phyloP scores from a whole-genome alignment of 2,888 invertebrate species.

The Cyclophora punctaria region DNA sequence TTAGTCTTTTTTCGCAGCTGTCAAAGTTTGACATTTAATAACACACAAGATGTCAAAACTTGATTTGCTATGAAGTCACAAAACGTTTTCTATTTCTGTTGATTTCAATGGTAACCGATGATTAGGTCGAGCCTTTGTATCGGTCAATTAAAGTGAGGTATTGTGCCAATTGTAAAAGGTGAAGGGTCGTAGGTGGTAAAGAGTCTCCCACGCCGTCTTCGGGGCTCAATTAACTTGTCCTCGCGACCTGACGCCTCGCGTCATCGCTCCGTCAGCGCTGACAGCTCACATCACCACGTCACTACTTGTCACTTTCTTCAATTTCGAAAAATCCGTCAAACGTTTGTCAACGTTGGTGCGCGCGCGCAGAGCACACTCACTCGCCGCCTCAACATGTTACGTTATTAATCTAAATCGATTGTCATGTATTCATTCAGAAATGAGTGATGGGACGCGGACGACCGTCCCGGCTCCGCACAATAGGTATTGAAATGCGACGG shows the following conservation, averaged over 20 bases:
- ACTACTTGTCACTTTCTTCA: slow-evolving; percentile 42
- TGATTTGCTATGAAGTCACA: too few relatives aligned
- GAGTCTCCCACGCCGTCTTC: slow-evolving; percentile 34
- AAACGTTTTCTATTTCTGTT: too few relatives aligned
- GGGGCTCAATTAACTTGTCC: slow-evolving; percentile 66
- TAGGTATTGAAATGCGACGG: slow-evolving; percentile 50
- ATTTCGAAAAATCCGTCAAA: slow-evolving; percentile 38
- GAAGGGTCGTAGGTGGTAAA: slow-evolving; percentile 8
- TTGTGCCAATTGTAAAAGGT: slow-evolving; percentile 10
- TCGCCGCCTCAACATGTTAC: slow-evolving; percentile 53
- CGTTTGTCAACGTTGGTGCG: slow-evolving; percentile 54
- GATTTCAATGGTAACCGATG: too few relatives aligned
- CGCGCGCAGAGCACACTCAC: slow-evolving; percentile 51
- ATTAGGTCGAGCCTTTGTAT: too few relatives aligned
- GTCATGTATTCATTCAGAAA: slow-evolving; percentile 59
- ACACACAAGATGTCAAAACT: too few relatives aligned
- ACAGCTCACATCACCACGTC: slow-evolving; percentile 60
- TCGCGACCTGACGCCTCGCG: slow-evolving; percentile 55
- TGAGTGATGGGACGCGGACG: slow-evolving; percentile 58
- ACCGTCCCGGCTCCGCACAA: slow-evolving; percentile 51
- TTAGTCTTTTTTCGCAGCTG: too few relatives aligned
- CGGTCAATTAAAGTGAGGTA: too few relatives aligned
- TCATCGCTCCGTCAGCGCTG: slow-evolving; percentile 58
- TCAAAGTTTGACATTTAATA: too few relatives aligned
- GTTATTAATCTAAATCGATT: slow-evolving; percentile 54